These are phyloP conservation scores for Agelastica alni DNA, from an alignment of 2,888 invertebrate genomes.

Conservation along the genomic window DNA sequence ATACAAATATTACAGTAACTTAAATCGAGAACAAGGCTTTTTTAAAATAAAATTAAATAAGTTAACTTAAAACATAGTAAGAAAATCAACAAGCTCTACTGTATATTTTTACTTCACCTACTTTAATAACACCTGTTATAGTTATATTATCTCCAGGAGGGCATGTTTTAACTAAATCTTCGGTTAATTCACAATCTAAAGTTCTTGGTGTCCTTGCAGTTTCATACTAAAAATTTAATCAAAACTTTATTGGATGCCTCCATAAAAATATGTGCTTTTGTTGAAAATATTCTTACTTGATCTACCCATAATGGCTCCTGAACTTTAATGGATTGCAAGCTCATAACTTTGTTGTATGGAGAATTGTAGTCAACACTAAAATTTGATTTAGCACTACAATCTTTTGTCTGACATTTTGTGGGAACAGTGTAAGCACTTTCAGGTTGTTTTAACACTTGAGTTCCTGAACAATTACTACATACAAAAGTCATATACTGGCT, in stretches of 20 bases:
- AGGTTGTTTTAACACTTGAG: constrained; percentile 70
- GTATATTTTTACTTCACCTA: constrained; percentile 51
- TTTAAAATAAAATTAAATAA: too few species aligned
- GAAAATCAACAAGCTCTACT: too few species aligned
- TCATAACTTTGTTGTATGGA: constrained; percentile 72
- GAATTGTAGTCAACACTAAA: constrained; percentile 70
- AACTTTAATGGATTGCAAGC: constrained; percentile 80
- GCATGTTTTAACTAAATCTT: constrained; percentile 82
- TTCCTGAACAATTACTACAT: constrained; percentile 69
- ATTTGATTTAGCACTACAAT: constrained; percentile 64
- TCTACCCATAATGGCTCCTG: constrained; percentile 77
- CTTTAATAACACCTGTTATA: constrained; percentile 84
- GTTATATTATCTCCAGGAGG: constrained; percentile 88
- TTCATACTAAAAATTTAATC: constrained; percentile 66
- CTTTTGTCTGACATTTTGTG: constrained; percentile 61
- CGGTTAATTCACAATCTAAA: constrained; percentile 83
- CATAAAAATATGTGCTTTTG: too few species aligned
- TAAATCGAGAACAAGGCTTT: too few species aligned
- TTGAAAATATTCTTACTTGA: constrained; percentile 60
- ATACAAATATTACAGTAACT: too few species aligned
- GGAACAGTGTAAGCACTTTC: constrained; percentile 66
- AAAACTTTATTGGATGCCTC: too few species aligned
- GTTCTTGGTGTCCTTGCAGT: constrained; percentile 76
- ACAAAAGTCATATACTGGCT: constrained; percentile 79
- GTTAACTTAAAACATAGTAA: too few species aligned